Conservation (phyloP, 2,888 invertebrate species). For the Epinotia nisella region DNA sequence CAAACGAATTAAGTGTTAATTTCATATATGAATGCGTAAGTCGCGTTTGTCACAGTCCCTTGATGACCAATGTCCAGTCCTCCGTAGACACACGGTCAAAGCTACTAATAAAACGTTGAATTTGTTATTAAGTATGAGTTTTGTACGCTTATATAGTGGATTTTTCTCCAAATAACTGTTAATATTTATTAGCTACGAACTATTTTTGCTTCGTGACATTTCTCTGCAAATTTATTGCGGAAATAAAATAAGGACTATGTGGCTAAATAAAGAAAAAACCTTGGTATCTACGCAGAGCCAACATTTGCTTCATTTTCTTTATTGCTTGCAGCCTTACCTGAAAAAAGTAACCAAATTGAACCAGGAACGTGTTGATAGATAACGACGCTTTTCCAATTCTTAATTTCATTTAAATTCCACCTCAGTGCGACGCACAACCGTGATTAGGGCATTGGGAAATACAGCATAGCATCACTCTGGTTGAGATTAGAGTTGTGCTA, state of each 20-base stretch:
- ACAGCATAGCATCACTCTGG: too few species aligned
- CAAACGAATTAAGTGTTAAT: not conserved
- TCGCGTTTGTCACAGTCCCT: not conserved
- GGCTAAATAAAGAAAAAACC: slow-evolving; percentile 10
- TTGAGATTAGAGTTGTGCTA: too few species aligned
- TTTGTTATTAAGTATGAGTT: slow-evolving; percentile 19
- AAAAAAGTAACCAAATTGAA: too few species aligned
- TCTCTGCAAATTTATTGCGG: too few species aligned
- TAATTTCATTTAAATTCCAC: too few species aligned
- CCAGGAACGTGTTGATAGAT: too few species aligned
- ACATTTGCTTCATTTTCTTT: not conserved
- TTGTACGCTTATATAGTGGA: not conserved
- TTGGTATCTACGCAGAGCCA: not conserved
- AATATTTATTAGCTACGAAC: slow-evolving; percentile 13
- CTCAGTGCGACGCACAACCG: too few species aligned
- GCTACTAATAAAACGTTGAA: slow-evolving; percentile 16
- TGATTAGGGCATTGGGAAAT: too few species aligned
- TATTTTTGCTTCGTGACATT: not conserved
- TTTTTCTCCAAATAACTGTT: not conserved
- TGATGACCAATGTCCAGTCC: not conserved
- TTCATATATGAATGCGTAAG: not conserved
- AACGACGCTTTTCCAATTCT: too few species aligned
- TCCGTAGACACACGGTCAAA: slow-evolving; percentile 19
- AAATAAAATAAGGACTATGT: slow-evolving; percentile 7
- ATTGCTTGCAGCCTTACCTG: too few species aligned